These are phyloP conservation scores for Linnaemya tessellans DNA, from an alignment of 2,888 invertebrate genomes.

Conservation along the genomic window DNA sequence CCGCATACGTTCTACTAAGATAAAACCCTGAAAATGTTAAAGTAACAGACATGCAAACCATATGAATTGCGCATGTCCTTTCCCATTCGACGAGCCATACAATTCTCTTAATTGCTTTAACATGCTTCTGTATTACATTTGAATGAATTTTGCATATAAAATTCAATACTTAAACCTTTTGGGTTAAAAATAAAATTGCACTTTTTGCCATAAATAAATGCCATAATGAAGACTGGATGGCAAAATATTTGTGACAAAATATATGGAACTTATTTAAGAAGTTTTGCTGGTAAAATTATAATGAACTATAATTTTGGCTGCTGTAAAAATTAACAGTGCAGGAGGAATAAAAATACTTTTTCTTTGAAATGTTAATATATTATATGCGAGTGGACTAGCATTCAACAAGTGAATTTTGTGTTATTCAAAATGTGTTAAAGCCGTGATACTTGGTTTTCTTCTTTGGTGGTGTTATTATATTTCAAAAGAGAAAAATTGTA, in stretches of 20 bases:
- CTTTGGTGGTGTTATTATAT: too few relatives aligned
- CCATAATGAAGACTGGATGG: constrained; percentile 43
- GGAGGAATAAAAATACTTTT: too few relatives aligned
- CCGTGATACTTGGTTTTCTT: too few relatives aligned
- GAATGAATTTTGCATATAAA: neutral
- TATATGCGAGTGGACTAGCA: too few relatives aligned
- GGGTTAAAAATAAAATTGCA: neutral
- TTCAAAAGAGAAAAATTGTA: too few relatives aligned
- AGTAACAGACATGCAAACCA: neutral
- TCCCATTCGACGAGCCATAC: neutral
- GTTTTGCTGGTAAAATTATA: too few relatives aligned
- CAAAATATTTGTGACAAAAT: neutral
- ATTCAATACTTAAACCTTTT: constrained; percentile 2
- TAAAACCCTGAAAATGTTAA: neutral
- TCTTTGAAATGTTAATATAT: too few relatives aligned
- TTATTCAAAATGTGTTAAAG: too few relatives aligned
- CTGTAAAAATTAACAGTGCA: neutral
- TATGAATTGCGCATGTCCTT: constrained; percentile 21
- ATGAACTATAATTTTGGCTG: too few relatives aligned
- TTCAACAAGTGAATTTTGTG: too few relatives aligned
- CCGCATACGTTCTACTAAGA: neutral
- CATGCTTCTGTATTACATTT: neutral
- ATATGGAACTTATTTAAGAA: neutral
- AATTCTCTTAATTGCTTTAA: constrained; percentile 1
- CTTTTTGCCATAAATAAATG: neutral